Evolutionary conservation across 2,113 vertebrate genomes (phyloP), one percentile per base, ranked within the genome.

Genomic region (Colaptes auratus): DNA sequence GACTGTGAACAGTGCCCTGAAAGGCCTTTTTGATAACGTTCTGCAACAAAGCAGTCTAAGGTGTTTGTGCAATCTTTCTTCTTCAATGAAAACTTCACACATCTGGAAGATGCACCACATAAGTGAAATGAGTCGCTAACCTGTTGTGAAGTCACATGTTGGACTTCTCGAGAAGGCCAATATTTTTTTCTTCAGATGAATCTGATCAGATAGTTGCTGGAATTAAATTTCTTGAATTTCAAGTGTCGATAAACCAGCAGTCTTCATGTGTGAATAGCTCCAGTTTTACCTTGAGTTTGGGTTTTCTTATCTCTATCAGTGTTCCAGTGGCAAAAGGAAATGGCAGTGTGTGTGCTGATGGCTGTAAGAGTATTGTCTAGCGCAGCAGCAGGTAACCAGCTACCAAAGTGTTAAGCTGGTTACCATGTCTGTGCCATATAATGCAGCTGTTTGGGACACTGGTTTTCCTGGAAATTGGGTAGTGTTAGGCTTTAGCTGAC

Each of bases 1-100:
- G 36, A 39, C 64, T 82, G 15, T 21, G 12, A 82, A n/a, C 25
- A 10, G 67, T 61, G n/a, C 6, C 42, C 33, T 91, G 72, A 82
- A 94, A 75, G 46, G 61, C 48, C 25, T 71, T 89, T 58, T 66
- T 60, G 33, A n/a, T 46, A 46, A 27, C 58, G 82, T 55, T 81
- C 36, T 80, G 21, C 36, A 53, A 23, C 33, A 80, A 63, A 85
- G 21, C n/a, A 73, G 46, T 71, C 42, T 39, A 66, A n/a, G 17
- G 18, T 67, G 30, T 83, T 79, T 87, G 42, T 69, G 61, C 64
- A 70, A 3, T 89, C 31, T 77, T 80, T 65, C 19, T 31, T 56
- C 80, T 88, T 86, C 42, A 86, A 75, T 91, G n/a, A 94, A 94
- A 95, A 35, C 12, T 16, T 71, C 28, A 91, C 48, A 2, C 84